phyloP scores from a whole-genome alignment of 2,113 vertebrate genomes.

The Dicrurus megarhynchus region DNA sequence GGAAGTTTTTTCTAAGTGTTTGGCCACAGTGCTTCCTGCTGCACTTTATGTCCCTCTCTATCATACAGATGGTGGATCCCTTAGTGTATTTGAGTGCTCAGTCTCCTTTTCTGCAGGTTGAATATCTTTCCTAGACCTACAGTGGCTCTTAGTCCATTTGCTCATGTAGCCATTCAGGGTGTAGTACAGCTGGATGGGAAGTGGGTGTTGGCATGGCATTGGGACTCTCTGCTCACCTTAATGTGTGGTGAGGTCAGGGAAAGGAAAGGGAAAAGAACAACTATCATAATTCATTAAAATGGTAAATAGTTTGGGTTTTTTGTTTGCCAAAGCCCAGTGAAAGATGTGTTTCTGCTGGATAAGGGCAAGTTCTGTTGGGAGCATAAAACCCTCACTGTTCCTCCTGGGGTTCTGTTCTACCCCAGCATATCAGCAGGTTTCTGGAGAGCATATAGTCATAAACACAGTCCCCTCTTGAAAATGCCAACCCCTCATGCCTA shows the following conservation, averaged over 20 bases:
- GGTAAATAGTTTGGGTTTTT: neutral
- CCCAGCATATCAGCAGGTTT: neutral
- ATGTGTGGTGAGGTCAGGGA: neutral
- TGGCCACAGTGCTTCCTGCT: neutral
- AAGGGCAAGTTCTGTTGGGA: neutral
- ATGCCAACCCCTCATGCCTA: neutral
- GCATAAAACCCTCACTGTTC: rapidly evolving
- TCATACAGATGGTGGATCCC: neutral
- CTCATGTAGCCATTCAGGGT: rapidly evolving
- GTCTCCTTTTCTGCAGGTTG: neutral
- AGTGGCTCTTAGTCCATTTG: neutral
- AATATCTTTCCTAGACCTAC: neutral
- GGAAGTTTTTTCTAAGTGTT: neutral
- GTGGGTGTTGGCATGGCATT: rapidly evolving
- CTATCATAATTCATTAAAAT: neutral
- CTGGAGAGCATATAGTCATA: neutral
- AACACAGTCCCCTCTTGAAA: neutral
- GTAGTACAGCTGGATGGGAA: neutral
- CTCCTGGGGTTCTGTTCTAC: neutral
- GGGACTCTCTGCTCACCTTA: neutral
- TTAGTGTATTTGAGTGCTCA: neutral
- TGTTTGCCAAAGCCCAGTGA: neutral
- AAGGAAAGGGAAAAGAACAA: neutral
- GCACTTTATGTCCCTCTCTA: neutral
- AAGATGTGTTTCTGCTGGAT: neutral